Conservation (phyloP, 2,113 vertebrate species). For the Zosterops borbonicus region DNA sequence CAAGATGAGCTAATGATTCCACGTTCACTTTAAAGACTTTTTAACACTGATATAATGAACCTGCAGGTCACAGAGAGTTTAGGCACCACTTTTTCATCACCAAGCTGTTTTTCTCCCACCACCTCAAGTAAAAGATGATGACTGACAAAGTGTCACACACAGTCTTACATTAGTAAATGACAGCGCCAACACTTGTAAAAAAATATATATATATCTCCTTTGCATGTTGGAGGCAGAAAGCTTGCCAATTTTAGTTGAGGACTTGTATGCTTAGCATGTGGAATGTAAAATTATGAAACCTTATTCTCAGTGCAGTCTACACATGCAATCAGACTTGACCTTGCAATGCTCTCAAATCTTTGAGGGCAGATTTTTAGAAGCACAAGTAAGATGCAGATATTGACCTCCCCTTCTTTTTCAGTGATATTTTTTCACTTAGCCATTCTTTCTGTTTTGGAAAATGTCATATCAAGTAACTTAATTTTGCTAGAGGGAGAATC, state of each 20-base stretch:
- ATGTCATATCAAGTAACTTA: not conserved
- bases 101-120: not conserved
- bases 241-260: not conserved
- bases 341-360: not conserved
- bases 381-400: not conserved
- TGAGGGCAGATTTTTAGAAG: not conserved
- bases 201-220: not conserved
- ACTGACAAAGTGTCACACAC: not conserved
- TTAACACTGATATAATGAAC: not conserved
- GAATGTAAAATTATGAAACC: slow-evolving; percentile 6
- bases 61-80: not conserved
- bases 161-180: not conserved
- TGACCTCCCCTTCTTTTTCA: not conserved
- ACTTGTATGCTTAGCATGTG: not conserved
- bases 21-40: not conserved
- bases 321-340: not conserved
- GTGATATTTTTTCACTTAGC: not conserved
- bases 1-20: not conserved
- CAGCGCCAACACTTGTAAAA: not conserved
- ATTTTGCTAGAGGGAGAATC: not conserved
- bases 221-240: not conserved
- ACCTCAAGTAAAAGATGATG: not conserved
- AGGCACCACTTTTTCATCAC: not conserved
- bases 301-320: not conserved
- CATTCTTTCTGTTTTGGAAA: not conserved